Evolutionary conservation across 2,888 invertebrate genomes (phyloP).

Genomic region (Dynastes hyllus): DNA sequence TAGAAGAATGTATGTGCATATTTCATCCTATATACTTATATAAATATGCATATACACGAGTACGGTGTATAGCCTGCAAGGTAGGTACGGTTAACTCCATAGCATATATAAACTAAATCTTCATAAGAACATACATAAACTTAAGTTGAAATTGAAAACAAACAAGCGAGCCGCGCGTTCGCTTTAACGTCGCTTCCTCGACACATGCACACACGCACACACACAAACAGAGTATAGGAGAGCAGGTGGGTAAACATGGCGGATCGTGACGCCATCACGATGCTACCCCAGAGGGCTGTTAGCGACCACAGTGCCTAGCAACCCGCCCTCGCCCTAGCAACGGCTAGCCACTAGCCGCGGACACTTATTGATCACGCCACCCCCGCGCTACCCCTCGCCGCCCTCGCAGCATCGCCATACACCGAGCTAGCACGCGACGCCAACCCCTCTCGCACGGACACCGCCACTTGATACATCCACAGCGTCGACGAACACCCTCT

Average conservation of each 20-base stretch:
- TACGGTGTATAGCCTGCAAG: not conserved
- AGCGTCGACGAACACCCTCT: slow-evolving; percentile 53
- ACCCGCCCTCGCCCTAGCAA: slow-evolving; percentile 73
- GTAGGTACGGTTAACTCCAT: slow-evolving; percentile 14
- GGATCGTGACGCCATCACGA: slow-evolving; percentile 71
- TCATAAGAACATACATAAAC: slow-evolving; percentile 66
- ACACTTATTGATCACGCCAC: slow-evolving; percentile 72
- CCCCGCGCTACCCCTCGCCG: slow-evolving; percentile 44
- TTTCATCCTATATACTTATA: slow-evolving; percentile 20
- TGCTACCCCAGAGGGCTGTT: slow-evolving; percentile 72
- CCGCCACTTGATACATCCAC: slow-evolving; percentile 63
- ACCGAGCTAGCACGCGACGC: slow-evolving; percentile 49
- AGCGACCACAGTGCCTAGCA: slow-evolving; percentile 73
- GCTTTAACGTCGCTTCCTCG: slow-evolving; percentile 62
- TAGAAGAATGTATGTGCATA: slow-evolving; percentile 15
- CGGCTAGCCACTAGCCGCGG: slow-evolving; percentile 74
- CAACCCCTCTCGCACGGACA: slow-evolving; percentile 58
- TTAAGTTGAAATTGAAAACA: slow-evolving; percentile 69
- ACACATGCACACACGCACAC: not conserved
- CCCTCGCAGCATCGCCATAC: slow-evolving; percentile 39
- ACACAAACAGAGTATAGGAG: slow-evolving; percentile 27
- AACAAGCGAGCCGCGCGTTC: slow-evolving; percentile 62
- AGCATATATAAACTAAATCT: slow-evolving; percentile 57
- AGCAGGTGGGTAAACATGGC: slow-evolving; percentile 72
- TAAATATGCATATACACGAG: slow-evolving; percentile 9